Conservation (phyloP, 1,140 invertebrate genomes). For the Macrocentrus cingulum region DNA sequence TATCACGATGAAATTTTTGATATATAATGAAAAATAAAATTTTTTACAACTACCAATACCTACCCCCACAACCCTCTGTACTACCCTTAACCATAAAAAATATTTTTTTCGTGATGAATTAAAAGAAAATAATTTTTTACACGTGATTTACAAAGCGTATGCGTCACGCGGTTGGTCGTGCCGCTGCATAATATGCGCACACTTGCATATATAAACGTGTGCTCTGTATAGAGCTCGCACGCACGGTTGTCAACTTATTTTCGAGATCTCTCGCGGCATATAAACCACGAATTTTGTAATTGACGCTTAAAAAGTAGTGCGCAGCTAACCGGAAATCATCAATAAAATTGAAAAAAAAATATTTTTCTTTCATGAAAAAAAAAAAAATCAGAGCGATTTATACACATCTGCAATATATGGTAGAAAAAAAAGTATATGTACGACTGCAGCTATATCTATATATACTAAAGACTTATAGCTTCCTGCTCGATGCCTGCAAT, state of each 20-base stretch:
- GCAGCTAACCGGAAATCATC: constrained; percentile 15
- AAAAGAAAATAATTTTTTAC: too few relatives aligned
- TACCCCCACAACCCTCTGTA: too few relatives aligned
- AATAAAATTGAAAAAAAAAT: constrained; percentile 25
- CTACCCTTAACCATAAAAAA: too few relatives aligned
- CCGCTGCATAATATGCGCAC: constrained; percentile 43
- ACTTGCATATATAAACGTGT: constrained; percentile 23
- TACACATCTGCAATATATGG: constrained; percentile 20
- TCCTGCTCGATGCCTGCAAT: too few relatives aligned
- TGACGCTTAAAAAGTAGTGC: background rate
- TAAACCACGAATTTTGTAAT: background rate
- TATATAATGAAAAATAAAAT: too few relatives aligned
- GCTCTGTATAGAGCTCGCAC: constrained; percentile 32
- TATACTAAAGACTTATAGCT: too few relatives aligned
- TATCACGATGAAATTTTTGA: too few relatives aligned
- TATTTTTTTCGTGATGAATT: too few relatives aligned
- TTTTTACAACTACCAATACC: too few relatives aligned
- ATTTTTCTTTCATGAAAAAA: constrained; percentile 9
- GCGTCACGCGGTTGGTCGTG: constrained; percentile 38
- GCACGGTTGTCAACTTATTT: constrained; percentile 33
- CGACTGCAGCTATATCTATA: too few relatives aligned
- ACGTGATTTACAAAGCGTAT: constrained; percentile 38
- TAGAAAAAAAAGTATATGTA: constrained; percentile 14
- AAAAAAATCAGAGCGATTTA: too few relatives aligned
- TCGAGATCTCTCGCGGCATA: constrained; percentile 11